Conservation (phyloP, 2,888 invertebrate genomes). For the Tachina grossa region DNA sequence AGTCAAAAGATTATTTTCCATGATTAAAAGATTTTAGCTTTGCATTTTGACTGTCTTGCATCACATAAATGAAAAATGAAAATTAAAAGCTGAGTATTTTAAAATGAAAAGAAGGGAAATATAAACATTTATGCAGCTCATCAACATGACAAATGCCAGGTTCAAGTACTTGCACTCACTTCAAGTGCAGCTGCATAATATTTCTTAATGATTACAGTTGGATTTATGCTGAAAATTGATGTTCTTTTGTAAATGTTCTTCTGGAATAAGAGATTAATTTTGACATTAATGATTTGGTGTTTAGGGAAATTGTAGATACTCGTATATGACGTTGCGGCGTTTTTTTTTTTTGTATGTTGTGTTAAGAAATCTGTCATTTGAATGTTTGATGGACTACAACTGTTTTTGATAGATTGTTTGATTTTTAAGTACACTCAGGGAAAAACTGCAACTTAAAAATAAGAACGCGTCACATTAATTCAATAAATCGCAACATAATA, state of each 20-base stretch:
- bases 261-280: slow-evolving; percentile 69
- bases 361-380: slow-evolving; percentile 34
- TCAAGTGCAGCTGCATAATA: slow-evolving; percentile 64
- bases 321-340: slow-evolving; percentile 11
- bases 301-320: slow-evolving; percentile 45
- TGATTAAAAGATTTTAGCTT: slow-evolving; percentile 63
- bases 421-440: not conserved
- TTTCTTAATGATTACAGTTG: slow-evolving; percentile 42
- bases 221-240: slow-evolving; percentile 57
- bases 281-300: slow-evolving; percentile 72
- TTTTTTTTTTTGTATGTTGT: slow-evolving; percentile 10
- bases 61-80: slow-evolving; percentile 20
- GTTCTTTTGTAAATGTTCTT: slow-evolving; percentile 43
- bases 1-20: slow-evolving; percentile 59
- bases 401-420: slow-evolving; percentile 13
- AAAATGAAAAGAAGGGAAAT: slow-evolving; percentile 6
- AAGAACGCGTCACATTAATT: too few species aligned
- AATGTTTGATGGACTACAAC: slow-evolving; percentile 42
- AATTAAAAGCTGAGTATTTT: not conserved
- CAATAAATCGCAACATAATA: too few species aligned
- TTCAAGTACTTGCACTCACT: slow-evolving; percentile 55
- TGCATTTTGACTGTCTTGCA: slow-evolving; percentile 30
- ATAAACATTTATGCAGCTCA: slow-evolving; percentile 54
- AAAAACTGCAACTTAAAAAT: too few species aligned
- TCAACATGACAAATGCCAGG: slow-evolving; percentile 69